Conservation (phyloP, 2,888 invertebrate species). For the Morpho deidamia region DNA sequence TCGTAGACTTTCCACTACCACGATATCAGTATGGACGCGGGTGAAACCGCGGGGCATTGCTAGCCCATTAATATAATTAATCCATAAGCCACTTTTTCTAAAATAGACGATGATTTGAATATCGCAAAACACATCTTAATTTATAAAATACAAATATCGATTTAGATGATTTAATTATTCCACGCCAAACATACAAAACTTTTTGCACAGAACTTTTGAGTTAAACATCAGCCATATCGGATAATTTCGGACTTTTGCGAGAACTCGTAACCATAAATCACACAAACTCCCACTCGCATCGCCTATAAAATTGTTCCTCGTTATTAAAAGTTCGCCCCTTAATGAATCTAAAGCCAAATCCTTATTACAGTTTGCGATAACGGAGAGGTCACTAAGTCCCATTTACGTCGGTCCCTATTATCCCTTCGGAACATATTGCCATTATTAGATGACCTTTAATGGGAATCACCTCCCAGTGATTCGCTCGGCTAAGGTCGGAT, state of each 20-base stretch:
- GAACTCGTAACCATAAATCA: slow-evolving; percentile 23
- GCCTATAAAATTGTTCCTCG: slow-evolving; percentile 47
- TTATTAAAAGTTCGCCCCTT: slow-evolving; percentile 68
- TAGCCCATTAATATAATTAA: no score
- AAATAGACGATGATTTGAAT: no score
- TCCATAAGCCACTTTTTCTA: no score
- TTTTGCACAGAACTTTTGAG: neutral
- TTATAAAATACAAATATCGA: no score
- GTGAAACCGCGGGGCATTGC: no score
- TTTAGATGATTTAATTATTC: neutral
- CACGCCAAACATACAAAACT: neutral
- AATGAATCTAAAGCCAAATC: slow-evolving; percentile 57
- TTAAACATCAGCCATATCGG: slow-evolving; percentile 14
- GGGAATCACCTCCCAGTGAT: slow-evolving; percentile 47
- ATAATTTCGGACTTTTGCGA: slow-evolving; percentile 14
- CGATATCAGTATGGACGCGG: no score
- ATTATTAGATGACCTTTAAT: slow-evolving; percentile 63
- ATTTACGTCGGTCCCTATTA: slow-evolving; percentile 63
- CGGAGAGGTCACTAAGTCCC: slow-evolving; percentile 52
- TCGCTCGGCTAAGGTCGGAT: slow-evolving; percentile 30
- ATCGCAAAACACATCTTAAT: no score
- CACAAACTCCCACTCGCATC: slow-evolving; percentile 5
- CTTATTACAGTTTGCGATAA: slow-evolving; percentile 44
- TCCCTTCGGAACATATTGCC: slow-evolving; percentile 62
- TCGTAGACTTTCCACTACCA: no score